Evolutionary conservation across 2,888 invertebrate species (phyloP), one percentile per base, ranked within the genome.

Genomic region (Caradrina clavipalpis): DNA sequence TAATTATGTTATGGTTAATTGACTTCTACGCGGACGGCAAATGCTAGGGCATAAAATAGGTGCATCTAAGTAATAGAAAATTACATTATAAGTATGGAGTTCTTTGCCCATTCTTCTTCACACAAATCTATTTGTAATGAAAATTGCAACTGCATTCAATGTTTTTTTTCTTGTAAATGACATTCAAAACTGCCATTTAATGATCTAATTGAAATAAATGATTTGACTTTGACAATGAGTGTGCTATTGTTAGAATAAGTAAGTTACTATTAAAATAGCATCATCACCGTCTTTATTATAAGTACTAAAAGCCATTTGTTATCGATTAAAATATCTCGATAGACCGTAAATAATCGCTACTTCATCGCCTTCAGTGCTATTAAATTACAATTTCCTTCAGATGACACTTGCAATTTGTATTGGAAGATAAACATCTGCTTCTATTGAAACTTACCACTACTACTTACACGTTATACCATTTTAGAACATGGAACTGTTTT

Each of bases 321-420:
- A 77, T 57, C 74, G 66, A 75, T 80, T 78, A 55, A 64, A 75
- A 78, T 63, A 79, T 67, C 49, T 45, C 47, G 64, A 80, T 63
- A 70, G 63, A 51, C 55, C 57, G 61, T 69, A 66, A 69, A 58
- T 80, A 70, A 80, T 76, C 59, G 63, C 54, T 64, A 45, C 56
- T 66, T 64, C 64, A 79, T 74, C 64, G 75, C 69, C 50, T 63
- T 50, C 39, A 51, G 55, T 57, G 55, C 47, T 70, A 75, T 75
- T 78, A 78, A 78, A 78, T 80, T 75, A 78, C 61, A 60, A 62
- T 80, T 80, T 70, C 76, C 80, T 70, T 75, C 55, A 35, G 70
- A 76, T 78, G 78, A 71, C 78, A 71, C 76, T 63, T 56, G 76
- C 67, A 67, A 78, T 78, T 80, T 80, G 70, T 78, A 61, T 71